Percentiles rank a stretch among this genome's conserved stretches.
Conservation (phyloP, 30 jellyfish, hydroid and myxozoan species). For the Hydractinia echinata region DNA sequence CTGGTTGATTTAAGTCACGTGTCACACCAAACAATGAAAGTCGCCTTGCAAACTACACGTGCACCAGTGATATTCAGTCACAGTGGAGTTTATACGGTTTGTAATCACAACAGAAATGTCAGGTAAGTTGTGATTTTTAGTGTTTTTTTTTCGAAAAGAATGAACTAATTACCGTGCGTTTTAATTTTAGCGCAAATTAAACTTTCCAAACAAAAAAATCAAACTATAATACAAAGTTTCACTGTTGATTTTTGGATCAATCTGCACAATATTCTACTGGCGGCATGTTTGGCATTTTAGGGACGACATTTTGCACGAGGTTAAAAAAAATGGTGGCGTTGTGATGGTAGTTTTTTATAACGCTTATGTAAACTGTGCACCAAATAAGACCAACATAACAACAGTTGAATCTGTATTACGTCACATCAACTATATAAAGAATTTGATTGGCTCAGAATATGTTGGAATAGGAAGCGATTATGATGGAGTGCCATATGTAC, state of each 20-base stretch:
- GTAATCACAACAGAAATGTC: conserved; percentile 26
- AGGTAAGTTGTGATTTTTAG: not conserved
- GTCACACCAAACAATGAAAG: conserved; percentile 14
- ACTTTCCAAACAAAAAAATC: too few species aligned
- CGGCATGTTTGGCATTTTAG: not conserved
- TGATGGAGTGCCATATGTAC: conserved; percentile 20
- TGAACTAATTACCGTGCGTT: too few species aligned
- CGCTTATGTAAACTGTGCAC: conserved; percentile 15
- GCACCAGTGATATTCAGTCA: conserved; percentile 27
- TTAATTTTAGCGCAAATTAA: too few species aligned
- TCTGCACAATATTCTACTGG: too few species aligned
- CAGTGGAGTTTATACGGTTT: conserved; percentile 11
- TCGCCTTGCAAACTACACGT: not conserved
- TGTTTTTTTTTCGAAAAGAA: too few species aligned
- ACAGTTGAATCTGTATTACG: not conserved
- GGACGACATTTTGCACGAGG: conserved; percentile 15
- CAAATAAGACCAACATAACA: not conserved
- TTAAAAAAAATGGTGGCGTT: conserved; percentile 18
- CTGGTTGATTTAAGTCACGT: conserved; percentile 16
- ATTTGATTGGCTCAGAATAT: conserved; percentile 20
- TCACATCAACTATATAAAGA: conserved; percentile 12
- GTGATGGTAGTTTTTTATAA: conserved; percentile 19
- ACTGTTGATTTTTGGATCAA: too few species aligned
- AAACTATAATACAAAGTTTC: too few species aligned
- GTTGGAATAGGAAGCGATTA: conserved; percentile 23